A percentile compares a stretch with the other conserved stretches of the same genome.
These are phyloP conservation scores for Nineta flava DNA, from an alignment of 2,888 invertebrate species.

Conservation along the genomic window DNA sequence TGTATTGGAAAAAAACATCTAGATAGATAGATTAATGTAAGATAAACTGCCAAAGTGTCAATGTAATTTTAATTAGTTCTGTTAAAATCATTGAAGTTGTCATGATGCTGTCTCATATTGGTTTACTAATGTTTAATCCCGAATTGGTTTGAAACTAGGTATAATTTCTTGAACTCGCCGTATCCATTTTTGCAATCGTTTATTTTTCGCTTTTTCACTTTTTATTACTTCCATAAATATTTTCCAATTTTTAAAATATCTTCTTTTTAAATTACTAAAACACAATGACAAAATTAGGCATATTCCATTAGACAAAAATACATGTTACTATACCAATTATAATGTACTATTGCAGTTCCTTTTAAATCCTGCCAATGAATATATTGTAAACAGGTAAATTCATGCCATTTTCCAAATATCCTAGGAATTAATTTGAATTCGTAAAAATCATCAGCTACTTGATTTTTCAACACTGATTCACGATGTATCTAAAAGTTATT, in stretches of 20 bases:
- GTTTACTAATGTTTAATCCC: conserved; percentile 4
- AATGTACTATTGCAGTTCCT: conserved; percentile 25
- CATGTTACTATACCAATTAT: conserved; percentile 21
- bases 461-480: conserved; percentile 34
- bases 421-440: conserved; percentile 31
- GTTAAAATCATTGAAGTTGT: no score
- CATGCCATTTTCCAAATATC: conserved; percentile 34
- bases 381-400: conserved; percentile 27
- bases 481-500: conserved; percentile 27
- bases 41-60: no score
- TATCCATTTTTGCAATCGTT: conserved; percentile 50
- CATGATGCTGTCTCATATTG: no score
- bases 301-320: background rate
- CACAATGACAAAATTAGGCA: background rate
- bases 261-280: background rate
- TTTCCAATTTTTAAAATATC: conserved; percentile 27
- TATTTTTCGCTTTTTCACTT: conserved; percentile 48
- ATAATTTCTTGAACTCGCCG: conserved; percentile 54
- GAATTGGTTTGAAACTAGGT: conserved; percentile 46
- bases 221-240: conserved; percentile 45
- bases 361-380: conserved; percentile 31
- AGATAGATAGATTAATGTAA: no score
- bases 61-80: no score
- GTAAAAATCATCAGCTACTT: conserved; percentile 58
- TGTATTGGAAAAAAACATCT: no score